These are phyloP conservation scores for Callosobruchus maculatus DNA, from an alignment of 2,888 invertebrate genomes.

Conservation along the genomic window DNA sequence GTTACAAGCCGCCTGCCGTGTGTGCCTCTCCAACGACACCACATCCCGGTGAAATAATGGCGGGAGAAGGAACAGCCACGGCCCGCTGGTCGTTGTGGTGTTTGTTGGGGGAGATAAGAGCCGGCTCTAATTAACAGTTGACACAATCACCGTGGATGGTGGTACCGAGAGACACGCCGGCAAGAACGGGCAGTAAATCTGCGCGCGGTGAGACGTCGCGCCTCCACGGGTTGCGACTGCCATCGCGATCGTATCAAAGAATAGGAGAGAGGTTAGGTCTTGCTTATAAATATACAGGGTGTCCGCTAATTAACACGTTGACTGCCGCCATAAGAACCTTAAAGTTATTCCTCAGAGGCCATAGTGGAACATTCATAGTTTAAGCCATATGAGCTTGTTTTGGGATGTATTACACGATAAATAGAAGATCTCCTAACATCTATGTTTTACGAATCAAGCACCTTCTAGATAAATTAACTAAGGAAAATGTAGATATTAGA, in stretches of 20 bases:
- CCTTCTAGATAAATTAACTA: too few species aligned
- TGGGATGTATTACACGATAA: too few species aligned
- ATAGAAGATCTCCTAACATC: too few species aligned
- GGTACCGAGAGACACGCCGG: slow-evolving; percentile 34
- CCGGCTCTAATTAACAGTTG: slow-evolving; percentile 41
- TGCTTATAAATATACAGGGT: too few species aligned
- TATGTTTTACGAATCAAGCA: too few species aligned
- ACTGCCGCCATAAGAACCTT: too few species aligned
- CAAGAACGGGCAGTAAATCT: slow-evolving; percentile 36
- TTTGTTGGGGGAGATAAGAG: slow-evolving; percentile 29
- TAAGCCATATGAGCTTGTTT: too few species aligned
- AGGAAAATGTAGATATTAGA: too few species aligned
- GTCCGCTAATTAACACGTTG: too few species aligned
- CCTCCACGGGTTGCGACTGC: neutral
- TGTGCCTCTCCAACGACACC: neutral
- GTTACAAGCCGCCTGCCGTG: neutral
- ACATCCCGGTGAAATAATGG: neutral
- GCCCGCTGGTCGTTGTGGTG: neutral
- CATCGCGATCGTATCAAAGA: neutral
- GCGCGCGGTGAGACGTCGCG: slow-evolving; percentile 4
- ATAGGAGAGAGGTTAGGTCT: neutral
- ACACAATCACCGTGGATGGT: slow-evolving; percentile 37
- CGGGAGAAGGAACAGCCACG: neutral
- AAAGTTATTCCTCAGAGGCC: too few species aligned
- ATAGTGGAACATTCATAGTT: too few species aligned